phyloP scores from a whole-genome alignment of 2,888 invertebrate species.

The Blastobasis lacticolella region DNA sequence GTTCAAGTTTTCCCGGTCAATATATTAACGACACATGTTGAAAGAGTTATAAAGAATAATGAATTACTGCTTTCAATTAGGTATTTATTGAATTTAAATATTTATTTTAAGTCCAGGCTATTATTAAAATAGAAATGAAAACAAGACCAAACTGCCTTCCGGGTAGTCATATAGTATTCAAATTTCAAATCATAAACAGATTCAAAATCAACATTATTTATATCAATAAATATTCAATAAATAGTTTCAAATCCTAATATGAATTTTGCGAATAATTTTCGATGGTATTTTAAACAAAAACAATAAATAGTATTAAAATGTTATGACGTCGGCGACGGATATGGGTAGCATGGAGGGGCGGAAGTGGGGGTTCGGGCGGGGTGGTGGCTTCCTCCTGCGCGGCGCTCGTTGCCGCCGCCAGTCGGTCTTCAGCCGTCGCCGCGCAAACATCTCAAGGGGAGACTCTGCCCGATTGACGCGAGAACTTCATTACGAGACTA shows the following conservation, averaged over 20 bases:
- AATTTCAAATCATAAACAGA: no score
- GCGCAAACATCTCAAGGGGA: slow-evolving; percentile 29
- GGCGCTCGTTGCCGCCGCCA: slow-evolving; percentile 30
- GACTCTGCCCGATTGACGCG: slow-evolving; percentile 29
- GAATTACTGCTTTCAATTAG: no score
- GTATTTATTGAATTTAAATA: no score
- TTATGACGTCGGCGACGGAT: background rate
- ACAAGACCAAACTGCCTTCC: no score
- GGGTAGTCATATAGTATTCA: no score
- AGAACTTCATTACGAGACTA: slow-evolving; percentile 31
- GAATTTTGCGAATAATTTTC: background rate
- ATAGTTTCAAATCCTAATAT: background rate
- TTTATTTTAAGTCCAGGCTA: no score
- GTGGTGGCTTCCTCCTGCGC: slow-evolving; percentile 45
- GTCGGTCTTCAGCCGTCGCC: slow-evolving; percentile 49
- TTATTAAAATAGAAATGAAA: no score
- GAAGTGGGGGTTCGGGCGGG: slow-evolving; percentile 24
- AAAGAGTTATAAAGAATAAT: no score
- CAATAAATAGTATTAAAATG: background rate
- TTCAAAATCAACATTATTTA: no score
- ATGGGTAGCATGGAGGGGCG: slow-evolving; percentile 10
- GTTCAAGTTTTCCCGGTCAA: no score
- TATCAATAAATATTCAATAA: background rate
- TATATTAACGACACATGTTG: no score
- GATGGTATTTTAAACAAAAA: background rate